Base-by-base conservation (phyloP, 2,797 vertebrate genomes). In the Tenualosa ilisha region DNA sequence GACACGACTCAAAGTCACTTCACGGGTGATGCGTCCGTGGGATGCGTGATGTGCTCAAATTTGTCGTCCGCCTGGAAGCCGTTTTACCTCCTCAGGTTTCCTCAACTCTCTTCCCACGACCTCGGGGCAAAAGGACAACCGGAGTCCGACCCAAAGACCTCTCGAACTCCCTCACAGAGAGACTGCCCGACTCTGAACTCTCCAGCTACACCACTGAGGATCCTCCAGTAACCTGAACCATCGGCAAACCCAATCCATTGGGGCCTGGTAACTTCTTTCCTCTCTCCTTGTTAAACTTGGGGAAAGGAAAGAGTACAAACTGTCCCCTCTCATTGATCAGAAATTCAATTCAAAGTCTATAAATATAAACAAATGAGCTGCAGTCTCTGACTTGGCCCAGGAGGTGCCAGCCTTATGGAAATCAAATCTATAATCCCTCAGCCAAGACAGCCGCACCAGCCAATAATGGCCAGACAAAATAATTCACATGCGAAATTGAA, bases 401-500 rank as follows among this genome's bases (percentile, higher is more conserved):
- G 63, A 88, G 91, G 86, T 93, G 88, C 91, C 93, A 92, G 88
- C 86, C 84, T 81, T 84, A 85, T 87, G 88, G 84, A 88, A 91
- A 91, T 92, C 91, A 91, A 91, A 92, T 91, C 89, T 89, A 88
- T 90, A 93, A 87, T 89, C 88, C 89, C 91, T 91, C 92, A 89
- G 85, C 87, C 87, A 86, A 84, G 88, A 91, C 88, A 90, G 91
- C 87, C 89, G 87, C 89, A 86, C 85, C n/a, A 88, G 90, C 89
- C 88, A 92, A 91, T 85, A 89, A 88, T 83, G 88, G 89, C 75
- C 84, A 26, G 83, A 68, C 85, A 84, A 87, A 92, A 93, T 92
- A 93, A 94, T 94, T 95, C 92, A 90, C 90, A 95, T 93, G 93
- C 94, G 95, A 92, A 95, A 93, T 91, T 92, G 89, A 83, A 91